phyloP scores from a whole-genome alignment of 2,113 vertebrate species.

The Gracilinanus agilis region DNA sequence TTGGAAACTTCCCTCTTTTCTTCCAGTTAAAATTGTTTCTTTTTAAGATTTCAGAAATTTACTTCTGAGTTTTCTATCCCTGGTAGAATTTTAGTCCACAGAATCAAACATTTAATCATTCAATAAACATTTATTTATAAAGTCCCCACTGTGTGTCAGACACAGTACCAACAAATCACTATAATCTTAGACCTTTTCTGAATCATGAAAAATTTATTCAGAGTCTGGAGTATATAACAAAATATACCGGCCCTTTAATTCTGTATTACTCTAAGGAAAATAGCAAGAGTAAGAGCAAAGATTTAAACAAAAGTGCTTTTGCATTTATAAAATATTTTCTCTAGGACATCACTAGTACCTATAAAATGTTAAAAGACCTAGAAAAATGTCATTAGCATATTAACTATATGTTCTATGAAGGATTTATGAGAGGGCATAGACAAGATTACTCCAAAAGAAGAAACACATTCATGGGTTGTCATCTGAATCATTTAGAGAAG shows the following conservation, averaged over 20 bases:
- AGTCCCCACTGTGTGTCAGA: not conserved
- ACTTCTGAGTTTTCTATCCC: not conserved
- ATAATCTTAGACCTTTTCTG: not conserved
- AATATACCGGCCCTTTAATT: not conserved
- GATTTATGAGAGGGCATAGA: not conserved
- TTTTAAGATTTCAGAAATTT: not conserved
- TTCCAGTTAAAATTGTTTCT: not conserved
- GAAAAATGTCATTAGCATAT: not conserved
- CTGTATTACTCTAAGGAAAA: not conserved
- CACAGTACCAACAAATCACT: not conserved
- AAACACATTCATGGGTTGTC: rapidly evolving
- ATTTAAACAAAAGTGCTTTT: not conserved
- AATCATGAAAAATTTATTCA: not conserved
- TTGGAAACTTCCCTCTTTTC: not conserved
- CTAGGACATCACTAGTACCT: not conserved
- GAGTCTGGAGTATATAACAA: not conserved
- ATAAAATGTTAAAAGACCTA: not conserved
- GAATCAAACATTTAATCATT: not conserved
- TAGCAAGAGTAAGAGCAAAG: not conserved
- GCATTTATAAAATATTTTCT: not conserved
- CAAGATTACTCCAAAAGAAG: not conserved
- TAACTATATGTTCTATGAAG: not conserved
- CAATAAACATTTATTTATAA: not conserved
- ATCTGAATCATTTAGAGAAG: not conserved
- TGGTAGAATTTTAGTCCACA: not conserved